Evolutionary conservation across 1,140 invertebrate genomes (phyloP).

Genomic region (Potamilus streckersoni): DNA sequence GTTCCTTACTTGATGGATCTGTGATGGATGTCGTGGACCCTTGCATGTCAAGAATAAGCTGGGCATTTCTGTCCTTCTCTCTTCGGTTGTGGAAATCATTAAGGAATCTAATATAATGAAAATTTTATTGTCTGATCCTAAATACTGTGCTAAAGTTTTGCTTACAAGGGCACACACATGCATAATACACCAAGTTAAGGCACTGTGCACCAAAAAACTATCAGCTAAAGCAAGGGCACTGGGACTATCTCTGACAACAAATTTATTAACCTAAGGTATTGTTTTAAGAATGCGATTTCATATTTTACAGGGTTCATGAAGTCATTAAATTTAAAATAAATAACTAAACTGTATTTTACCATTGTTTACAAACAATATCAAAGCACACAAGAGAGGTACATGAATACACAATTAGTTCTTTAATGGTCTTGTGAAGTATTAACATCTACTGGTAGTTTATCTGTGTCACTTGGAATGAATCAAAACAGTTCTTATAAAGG

Average conservation of each 20-base stretch:
- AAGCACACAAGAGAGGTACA: no score
- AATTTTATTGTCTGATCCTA: not conserved
- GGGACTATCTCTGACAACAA: not conserved
- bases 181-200: not conserved
- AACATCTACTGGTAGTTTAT: no score
- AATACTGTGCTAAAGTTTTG: not conserved
- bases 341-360: no score
- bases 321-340: no score
- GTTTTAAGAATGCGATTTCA: no score
- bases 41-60: slow-evolving; percentile 72
- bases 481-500: no score
- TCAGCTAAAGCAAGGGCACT: not conserved
- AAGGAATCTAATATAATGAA: slow-evolving; percentile 39
- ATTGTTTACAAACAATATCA: no score
- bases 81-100: slow-evolving; percentile 69
- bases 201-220: not conserved
- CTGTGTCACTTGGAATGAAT: no score
- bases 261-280: not conserved
- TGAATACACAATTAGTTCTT: no score
- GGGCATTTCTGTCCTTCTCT: slow-evolving; percentile 71
- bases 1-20: slow-evolving; percentile 68
- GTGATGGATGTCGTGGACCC: slow-evolving; percentile 70
- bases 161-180: not conserved
- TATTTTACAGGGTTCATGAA: no score
- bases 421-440: no score